Conservation (phyloP, 1,140 invertebrate species). For the Brachionus plicatilis region DNA sequence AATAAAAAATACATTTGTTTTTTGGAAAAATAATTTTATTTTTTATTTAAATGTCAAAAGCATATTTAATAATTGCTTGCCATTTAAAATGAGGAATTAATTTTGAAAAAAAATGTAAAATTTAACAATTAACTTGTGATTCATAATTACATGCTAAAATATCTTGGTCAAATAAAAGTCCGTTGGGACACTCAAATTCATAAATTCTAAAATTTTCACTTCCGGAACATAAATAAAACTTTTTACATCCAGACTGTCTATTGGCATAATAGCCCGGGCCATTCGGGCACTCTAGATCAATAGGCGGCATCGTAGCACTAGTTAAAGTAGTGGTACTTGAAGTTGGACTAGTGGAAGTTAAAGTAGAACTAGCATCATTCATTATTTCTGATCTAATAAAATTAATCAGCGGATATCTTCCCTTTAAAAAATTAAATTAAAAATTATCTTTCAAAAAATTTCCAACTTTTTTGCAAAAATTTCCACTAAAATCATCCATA, state of each 20-base stretch:
- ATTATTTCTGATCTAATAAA: conserved; percentile 19
- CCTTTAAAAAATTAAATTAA: conserved; percentile 36
- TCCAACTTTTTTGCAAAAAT: conserved; percentile 43
- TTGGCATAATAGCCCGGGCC: not conserved
- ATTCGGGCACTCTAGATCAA: not conserved
- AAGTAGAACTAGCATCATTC: not conserved
- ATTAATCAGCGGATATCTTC: conserved; percentile 48
- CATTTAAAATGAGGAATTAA: not conserved
- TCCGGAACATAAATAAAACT: not conserved
- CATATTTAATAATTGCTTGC: no score
- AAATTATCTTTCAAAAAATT: not conserved
- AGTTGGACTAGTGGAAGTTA: not conserved
- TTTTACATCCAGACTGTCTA: not conserved
- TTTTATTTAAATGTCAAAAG: no score
- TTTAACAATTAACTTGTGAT: not conserved
- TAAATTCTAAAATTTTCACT: not conserved
- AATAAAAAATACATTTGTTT: no score
- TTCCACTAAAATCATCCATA: conserved; percentile 63
- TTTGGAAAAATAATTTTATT: no score
- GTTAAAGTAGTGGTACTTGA: not conserved
- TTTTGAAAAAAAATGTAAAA: not conserved
- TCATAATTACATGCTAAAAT: not conserved
- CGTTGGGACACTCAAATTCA: not conserved
- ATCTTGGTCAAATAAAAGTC: not conserved
- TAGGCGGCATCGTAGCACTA: not conserved